A percentile compares a stretch with the other conserved stretches of the same genome.
Conservation (phyloP, 2,888 invertebrate species). For the Oxycera nigricornis region DNA sequence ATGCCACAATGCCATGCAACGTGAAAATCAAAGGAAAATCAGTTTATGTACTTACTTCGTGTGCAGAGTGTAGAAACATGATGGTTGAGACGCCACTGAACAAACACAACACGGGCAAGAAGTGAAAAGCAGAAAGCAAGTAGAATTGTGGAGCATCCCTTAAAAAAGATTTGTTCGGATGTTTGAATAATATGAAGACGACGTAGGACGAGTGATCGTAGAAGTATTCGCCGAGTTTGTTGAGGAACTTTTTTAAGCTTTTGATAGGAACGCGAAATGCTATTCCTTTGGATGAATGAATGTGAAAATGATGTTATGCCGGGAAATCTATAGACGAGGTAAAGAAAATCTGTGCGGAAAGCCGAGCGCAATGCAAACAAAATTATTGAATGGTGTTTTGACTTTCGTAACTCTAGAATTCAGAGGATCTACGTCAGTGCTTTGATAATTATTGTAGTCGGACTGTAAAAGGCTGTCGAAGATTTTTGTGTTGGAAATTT, state of each 20-base stretch:
- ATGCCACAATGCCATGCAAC: not conserved
- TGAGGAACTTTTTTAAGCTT: not conserved
- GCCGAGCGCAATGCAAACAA: not conserved
- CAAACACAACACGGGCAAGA: not conserved
- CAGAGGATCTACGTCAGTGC: too few relatives aligned
- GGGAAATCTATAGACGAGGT: not conserved
- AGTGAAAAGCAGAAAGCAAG: not conserved
- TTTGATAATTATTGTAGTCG: too few relatives aligned
- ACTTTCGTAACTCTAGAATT: too few relatives aligned
- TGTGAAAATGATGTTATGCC: not conserved
- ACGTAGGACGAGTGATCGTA: not conserved
- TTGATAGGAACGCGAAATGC: not conserved
- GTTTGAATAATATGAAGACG: not conserved
- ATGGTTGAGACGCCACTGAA: not conserved
- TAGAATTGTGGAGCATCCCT: not conserved
- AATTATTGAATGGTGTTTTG: not conserved
- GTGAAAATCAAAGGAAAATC: constrained; percentile 18
- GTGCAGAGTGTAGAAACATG: not conserved
- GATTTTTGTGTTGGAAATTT: too few relatives aligned
- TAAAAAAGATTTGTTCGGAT: not conserved
- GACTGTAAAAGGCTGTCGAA: too few relatives aligned
- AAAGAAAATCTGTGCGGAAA: not conserved
- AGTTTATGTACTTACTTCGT: not conserved
- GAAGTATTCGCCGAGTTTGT: not conserved
- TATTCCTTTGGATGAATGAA: not conserved